Evolutionary conservation across 2,113 vertebrate genomes (phyloP).

Genomic region (Drymodes brunneopygia): DNA sequence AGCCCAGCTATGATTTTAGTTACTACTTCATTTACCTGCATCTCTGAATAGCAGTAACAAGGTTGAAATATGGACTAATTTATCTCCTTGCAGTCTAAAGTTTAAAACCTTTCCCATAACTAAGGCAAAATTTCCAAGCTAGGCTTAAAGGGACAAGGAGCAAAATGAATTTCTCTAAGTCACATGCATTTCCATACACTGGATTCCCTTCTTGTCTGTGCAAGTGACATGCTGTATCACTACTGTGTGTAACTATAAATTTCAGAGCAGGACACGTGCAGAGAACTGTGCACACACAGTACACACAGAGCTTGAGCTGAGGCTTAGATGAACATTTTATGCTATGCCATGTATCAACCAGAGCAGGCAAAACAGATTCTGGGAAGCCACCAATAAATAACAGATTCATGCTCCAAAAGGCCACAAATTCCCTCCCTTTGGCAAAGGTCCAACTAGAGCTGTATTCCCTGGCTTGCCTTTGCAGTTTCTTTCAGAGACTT

Average conservation of each 20-base stretch:
- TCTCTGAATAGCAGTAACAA: neutral
- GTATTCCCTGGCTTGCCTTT: neutral
- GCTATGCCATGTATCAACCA: neutral
- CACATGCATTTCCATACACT: neutral
- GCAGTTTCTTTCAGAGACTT: neutral
- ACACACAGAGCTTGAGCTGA: neutral
- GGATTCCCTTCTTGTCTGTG: neutral
- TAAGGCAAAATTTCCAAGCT: neutral
- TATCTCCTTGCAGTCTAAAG: neutral
- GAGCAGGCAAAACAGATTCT: neutral
- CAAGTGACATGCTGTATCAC: neutral
- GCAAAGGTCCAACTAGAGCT: neutral
- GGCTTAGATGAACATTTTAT: neutral
- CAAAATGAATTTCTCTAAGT: neutral
- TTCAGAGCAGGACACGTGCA: neutral
- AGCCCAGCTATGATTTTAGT: neutral
- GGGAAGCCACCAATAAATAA: neutral
- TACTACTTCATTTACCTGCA: neutral
- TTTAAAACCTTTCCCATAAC: neutral
- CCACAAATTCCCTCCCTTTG: neutral
- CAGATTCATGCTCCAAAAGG: neutral
- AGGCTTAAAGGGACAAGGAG: neutral
- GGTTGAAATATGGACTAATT: neutral
- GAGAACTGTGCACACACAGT: neutral
- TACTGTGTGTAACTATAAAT: neutral